These are phyloP conservation scores for Sebastes itinus DNA, from an alignment of 2,797 vertebrate species.

Conservation along the genomic window DNA sequence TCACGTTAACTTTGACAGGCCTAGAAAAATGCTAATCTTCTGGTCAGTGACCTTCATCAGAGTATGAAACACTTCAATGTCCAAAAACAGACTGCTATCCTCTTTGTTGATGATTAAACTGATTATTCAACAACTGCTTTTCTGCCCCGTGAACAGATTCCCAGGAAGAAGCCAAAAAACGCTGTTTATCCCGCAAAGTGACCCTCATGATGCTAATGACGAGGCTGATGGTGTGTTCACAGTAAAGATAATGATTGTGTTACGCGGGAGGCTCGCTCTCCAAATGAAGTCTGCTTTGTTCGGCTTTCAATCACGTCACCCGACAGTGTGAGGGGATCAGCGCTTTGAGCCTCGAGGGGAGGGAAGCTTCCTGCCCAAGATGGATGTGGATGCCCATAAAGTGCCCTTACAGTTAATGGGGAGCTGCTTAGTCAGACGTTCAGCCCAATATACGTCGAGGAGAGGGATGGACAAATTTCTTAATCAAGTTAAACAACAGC, in stretches of 20 bases:
- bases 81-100: background rate
- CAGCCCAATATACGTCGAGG: conserved; percentile 39
- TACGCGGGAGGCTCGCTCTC: background rate
- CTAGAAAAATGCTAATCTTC: background rate
- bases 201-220: conserved; percentile 33
- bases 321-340: conserved; percentile 50
- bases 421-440: conserved; percentile 62
- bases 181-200: conserved; percentile 2
- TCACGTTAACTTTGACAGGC: too few species aligned
- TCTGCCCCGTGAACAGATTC: background rate
- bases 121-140: background rate
- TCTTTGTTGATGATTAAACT: background rate
- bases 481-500: conserved; percentile 49
- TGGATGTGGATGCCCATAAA: conserved; percentile 54
- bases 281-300: conserved; percentile 25
- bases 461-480: conserved; percentile 47
- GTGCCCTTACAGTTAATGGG: conserved; percentile 53
- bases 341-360: conserved; percentile 50
- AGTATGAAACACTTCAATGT: background rate
- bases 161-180: background rate
- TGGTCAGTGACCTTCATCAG: conserved; percentile 1
- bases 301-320: conserved; percentile 34
- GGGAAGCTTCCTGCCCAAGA: conserved; percentile 43
- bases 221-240: conserved; percentile 23
- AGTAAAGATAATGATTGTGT: conserved; percentile 19